Evolutionary conservation across 2,113 vertebrate species (phyloP), one percentile per base, ranked within the genome.

Genomic region (Nannobrachium achirus): DNA sequence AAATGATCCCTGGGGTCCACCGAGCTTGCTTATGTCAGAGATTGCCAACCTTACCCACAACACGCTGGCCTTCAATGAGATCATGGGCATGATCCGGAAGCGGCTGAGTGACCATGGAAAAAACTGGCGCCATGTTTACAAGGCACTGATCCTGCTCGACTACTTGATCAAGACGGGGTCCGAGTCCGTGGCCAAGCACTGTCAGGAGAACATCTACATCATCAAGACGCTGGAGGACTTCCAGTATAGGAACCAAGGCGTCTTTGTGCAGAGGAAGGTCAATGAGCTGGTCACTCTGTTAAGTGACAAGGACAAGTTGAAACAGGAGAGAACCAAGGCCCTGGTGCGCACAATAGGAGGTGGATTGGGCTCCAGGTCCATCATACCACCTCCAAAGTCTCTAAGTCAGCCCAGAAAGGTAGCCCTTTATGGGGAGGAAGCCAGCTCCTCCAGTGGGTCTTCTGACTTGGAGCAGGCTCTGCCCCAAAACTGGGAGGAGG

Each of bases 41-140:
- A 98, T 99, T 0, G 90, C 96, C 0, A 95, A 98, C 76, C 84
- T 99, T 91, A 98, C 98, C 81, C 97, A 96, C 89, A 96, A 96
- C 62, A 94, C 94, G 0, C 95, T 97, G 88, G 95, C 96, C 1
- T 97, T 97, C 0, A 84, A 94, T 0, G 98, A 98, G 88, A 94
- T 99, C 65, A 98, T 99, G 97, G 95, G 95, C 8, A 99, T 99
- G 93, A 92, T 98, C 87, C 98, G 96, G 96, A 95, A 96, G 84
- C 92, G 98, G 49, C 93, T 99, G 62, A 98, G 97, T 0, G 98
- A 99, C 88, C 96, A 95, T 0, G 98, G 98, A 52, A 98, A 97
- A 88, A 98, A 99, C 88, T 98, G 98, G 98, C 90, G 98, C 1
- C 98, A 99, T 0, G 98, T 99, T 66, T 98, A 98, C 86, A 99